Evolutionary conservation across 2,888 invertebrate genomes (phyloP).

Genomic region (Noctua pronuba): DNA sequence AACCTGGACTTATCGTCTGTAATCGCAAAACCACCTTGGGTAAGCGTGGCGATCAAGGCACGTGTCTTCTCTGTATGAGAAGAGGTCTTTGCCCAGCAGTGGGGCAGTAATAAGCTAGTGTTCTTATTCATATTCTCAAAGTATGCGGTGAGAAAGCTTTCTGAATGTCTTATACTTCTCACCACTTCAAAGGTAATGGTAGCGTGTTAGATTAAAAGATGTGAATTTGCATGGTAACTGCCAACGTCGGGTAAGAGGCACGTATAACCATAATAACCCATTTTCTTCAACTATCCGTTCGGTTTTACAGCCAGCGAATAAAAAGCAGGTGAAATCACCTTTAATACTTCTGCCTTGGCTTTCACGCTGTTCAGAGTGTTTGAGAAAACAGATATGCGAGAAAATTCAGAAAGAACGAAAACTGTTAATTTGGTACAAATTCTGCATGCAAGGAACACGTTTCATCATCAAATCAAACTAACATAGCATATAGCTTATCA

Average conservation of each 20-base stretch:
- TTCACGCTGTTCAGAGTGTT: neutral
- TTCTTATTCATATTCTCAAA: neutral
- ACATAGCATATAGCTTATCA: too few relatives aligned
- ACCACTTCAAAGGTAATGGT: neutral
- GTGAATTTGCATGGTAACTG: constrained; percentile 44
- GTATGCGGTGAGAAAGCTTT: neutral
- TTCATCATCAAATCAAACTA: neutral
- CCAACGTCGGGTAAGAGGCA: constrained; percentile 28
- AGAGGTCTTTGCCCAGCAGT: neutral
- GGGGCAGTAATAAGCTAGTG: neutral
- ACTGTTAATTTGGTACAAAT: too few relatives aligned
- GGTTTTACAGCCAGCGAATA: constrained; percentile 39
- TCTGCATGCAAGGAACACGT: neutral
- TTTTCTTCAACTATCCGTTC: constrained; percentile 50
- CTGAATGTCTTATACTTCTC: neutral
- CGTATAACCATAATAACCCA: constrained; percentile 35
- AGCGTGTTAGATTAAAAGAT: constrained; percentile 25
- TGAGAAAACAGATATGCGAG: neutral
- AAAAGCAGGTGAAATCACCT: constrained; percentile 19
- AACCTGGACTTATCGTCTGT: neutral
- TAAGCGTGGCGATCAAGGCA: neutral
- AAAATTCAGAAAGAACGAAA: neutral
- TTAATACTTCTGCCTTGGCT: constrained; percentile 6
- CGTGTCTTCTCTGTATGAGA: neutral
- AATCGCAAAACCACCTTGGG: neutral